Evolutionary conservation across 2,113 vertebrate genomes (phyloP).

Genomic region (Anolis carolinensis): DNA sequence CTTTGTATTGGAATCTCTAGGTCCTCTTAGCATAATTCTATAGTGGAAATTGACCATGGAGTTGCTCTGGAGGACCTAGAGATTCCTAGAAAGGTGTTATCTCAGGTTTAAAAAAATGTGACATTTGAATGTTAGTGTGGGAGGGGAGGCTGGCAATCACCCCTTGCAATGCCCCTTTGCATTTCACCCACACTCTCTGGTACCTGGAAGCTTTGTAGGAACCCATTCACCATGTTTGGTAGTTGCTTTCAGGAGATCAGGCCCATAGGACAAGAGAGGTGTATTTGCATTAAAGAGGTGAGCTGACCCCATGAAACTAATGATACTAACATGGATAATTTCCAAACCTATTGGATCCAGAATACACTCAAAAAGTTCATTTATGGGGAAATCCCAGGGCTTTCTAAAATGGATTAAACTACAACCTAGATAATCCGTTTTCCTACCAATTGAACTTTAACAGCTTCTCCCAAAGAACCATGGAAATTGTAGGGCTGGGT

Average conservation of each 20-base stretch:
- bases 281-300: constrained; percentile 45
- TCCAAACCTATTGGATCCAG: constrained; percentile 8
- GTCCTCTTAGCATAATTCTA: too few relatives aligned
- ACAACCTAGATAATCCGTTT: background rate
- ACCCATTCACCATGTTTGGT: constrained; percentile 22
- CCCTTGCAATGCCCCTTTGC: constrained; percentile 45
- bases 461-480: background rate
- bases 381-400: constrained; percentile 54
- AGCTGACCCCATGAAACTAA: constrained; percentile 40
- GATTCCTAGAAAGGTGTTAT: too few relatives aligned
- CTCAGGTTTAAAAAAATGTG: background rate
- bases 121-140: background rate
- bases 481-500: background rate
- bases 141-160: constrained; percentile 61
- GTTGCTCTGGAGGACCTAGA: too few relatives aligned
- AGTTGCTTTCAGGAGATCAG: background rate
- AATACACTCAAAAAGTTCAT: constrained; percentile 45
- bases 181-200: constrained; percentile 66
- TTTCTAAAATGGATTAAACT: background rate
- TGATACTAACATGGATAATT: background rate
- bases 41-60: too few relatives aligned
- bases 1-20: too few relatives aligned
- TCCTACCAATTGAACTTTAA: background rate
- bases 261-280: constrained; percentile 22
- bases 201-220: constrained; percentile 71